Conservation (phyloP, 1,140 invertebrate genomes). For the Drosophila ogumai region DNA sequence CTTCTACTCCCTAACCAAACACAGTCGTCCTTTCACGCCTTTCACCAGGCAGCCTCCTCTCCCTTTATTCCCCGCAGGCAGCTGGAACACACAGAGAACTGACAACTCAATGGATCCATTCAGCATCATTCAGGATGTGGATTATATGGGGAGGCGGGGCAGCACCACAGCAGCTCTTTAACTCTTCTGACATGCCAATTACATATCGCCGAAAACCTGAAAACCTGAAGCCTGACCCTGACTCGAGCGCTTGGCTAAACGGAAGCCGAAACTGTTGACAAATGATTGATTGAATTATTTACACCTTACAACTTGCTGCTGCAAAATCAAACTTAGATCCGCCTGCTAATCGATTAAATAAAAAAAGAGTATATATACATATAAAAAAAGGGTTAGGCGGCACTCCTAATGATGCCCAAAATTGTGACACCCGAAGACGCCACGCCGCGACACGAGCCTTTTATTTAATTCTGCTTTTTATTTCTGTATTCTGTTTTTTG, state of each 20-base stretch:
- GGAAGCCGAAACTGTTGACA: conserved; percentile 81
- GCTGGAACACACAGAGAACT: conserved; percentile 57
- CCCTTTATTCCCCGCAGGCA: conserved; percentile 5
- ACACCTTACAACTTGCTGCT: conserved; percentile 75
- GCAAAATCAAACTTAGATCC: conserved; percentile 78
- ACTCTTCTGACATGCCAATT: conserved; percentile 61
- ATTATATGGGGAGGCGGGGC: conserved; percentile 15
- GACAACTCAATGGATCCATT: conserved; percentile 66
- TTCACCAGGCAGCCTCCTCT: conserved; percentile 45
- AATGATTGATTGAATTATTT: conserved; percentile 84
- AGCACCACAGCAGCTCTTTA: conserved; percentile 2
- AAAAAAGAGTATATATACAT: conserved; percentile 40
- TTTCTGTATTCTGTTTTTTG: conserved; percentile 11
- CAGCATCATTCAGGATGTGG: conserved; percentile 53
- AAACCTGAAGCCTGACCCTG: conserved; percentile 63
- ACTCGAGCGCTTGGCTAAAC: conserved; percentile 50
- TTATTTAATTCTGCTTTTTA: conserved; percentile 25
- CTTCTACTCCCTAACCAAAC: conserved; percentile 14
- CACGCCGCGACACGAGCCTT: conserved; percentile 59
- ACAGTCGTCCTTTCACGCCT: conserved; percentile 81
- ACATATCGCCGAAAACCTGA: conserved; percentile 38
- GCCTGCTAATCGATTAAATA: conserved; percentile 76
- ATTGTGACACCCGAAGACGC: conserved; percentile 77
- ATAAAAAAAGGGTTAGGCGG: conserved; percentile 41
- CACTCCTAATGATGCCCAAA: conserved; percentile 81